These are phyloP conservation scores for Pachydiplax longipennis DNA, from an alignment of 2,888 invertebrate genomes.

Conservation along the genomic window DNA sequence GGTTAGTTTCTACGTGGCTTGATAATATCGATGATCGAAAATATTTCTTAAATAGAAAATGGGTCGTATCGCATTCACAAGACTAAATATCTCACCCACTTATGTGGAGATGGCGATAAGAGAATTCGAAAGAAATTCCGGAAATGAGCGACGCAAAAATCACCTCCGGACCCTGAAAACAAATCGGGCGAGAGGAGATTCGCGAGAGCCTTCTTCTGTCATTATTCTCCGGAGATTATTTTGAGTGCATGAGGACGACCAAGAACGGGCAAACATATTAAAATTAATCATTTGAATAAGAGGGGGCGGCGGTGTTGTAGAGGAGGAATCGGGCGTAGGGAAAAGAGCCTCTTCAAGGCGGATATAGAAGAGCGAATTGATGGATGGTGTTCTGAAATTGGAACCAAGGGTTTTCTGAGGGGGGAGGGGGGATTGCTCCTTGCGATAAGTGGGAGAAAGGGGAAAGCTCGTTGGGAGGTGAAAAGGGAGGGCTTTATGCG, in stretches of 20 bases:
- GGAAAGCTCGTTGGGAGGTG: background rate
- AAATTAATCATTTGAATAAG: constrained; percentile 20
- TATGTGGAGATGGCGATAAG: no score
- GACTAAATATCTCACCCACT: no score
- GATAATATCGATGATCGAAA: no score
- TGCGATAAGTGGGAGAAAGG: background rate
- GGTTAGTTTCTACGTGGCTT: no score
- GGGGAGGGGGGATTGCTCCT: background rate
- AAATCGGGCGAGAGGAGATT: background rate
- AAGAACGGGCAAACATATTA: background rate
- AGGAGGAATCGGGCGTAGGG: background rate
- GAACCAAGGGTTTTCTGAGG: constrained; percentile 26
- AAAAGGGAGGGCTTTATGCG: background rate
- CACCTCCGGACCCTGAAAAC: background rate
- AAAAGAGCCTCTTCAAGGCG: background rate
- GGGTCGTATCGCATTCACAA: no score
- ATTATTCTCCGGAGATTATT: background rate
- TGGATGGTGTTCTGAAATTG: constrained; percentile 41
- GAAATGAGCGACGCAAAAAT: background rate
- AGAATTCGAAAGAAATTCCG: background rate
- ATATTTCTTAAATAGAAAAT: no score
- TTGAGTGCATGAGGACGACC: background rate
- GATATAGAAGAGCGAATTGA: constrained; percentile 30
- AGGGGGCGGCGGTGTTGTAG: background rate
- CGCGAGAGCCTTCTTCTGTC: background rate